Percentiles rank a stretch among this genome's conserved stretches.
phyloP scores from a whole-genome alignment of 2,797 vertebrate genomes.

The Syncerus caffer region DNA sequence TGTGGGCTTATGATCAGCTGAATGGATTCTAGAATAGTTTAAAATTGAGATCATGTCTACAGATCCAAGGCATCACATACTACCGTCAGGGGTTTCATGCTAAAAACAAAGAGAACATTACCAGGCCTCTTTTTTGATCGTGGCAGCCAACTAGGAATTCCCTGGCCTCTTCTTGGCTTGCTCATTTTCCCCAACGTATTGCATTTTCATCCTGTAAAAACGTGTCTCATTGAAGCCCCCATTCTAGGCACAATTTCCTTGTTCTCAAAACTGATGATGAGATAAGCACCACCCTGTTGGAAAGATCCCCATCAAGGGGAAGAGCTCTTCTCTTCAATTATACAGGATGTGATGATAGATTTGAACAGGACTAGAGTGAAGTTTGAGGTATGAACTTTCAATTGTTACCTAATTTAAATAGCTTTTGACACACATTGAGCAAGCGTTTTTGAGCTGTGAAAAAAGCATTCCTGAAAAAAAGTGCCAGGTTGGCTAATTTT shows the following conservation, averaged over 20 bases:
- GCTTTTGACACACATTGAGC: background rate
- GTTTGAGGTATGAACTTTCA: background rate
- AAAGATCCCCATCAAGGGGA: background rate
- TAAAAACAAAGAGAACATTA: slow-evolving; percentile 35
- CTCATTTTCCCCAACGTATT: background rate
- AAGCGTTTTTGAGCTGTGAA: background rate
- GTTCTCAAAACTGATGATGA: background rate
- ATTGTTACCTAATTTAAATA: background rate
- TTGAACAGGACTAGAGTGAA: background rate
- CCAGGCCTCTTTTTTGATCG: background rate
- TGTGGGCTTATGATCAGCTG: slow-evolving; percentile 8
- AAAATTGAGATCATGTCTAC: slow-evolving; percentile 65
- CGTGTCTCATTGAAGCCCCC: background rate
- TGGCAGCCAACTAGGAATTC: background rate
- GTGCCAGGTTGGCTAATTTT: background rate
- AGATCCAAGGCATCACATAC: slow-evolving; percentile 34
- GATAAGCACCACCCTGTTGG: background rate
- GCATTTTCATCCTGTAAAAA: background rate
- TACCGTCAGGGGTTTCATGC: background rate
- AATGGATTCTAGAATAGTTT: slow-evolving; percentile 59
- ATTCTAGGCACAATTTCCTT: background rate
- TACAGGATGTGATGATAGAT: background rate
- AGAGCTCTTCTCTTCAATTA: background rate
- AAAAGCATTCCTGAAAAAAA: slow-evolving; percentile 6
- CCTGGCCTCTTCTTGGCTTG: background rate